Evolutionary conservation across 2,888 invertebrate species (phyloP), one percentile per base, ranked within the genome.

Genomic region (Drosophila sordidula): DNA sequence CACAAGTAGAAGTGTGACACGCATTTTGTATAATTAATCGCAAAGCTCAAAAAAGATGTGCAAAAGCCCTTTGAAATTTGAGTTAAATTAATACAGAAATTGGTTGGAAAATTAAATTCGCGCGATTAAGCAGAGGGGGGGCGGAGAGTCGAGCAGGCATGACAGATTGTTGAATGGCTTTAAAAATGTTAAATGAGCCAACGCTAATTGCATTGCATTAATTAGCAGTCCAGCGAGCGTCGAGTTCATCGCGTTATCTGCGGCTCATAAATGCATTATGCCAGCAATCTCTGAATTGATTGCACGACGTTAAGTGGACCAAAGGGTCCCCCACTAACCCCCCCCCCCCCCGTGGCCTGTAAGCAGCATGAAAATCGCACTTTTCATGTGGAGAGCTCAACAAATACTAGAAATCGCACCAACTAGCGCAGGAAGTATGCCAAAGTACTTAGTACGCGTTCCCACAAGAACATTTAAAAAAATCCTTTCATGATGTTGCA

Each of bases 161-260:
- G 46, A 45, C 63, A 62, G 42, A 54, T 45, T 51, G 51, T 57
- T 46, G 46, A 76, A 62, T 50, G 58, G 69, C 32, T 47, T 63
- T 52, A 54, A 45, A 56, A 59, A 49, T 50, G 52, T 58, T 80
- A 49, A 80, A 72, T 80, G 80, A 45, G 54, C 59, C 46, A 50
- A 34, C 67, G 52, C 46, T 78, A 80, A 84, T 81, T 80, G 61
- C 57, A 64, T 44, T 69, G 38, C 56, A 72, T 80, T 73, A 73
- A 80, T 77, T 73, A 69, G 36, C 25, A 14, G 54, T 12, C 6
- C 39, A 42, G 36, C 25, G n/a, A n/a, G 18, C 39, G 32, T 25
- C 18, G 11, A 16, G 51, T 39, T 34, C 51, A 42, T 18, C 34
- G 36, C 44, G 36, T 26, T 46, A 58, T 26, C 22, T 14, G 11